Conservation (phyloP, 2,888 invertebrate genomes). For the Polydrusus tereticollis region DNA sequence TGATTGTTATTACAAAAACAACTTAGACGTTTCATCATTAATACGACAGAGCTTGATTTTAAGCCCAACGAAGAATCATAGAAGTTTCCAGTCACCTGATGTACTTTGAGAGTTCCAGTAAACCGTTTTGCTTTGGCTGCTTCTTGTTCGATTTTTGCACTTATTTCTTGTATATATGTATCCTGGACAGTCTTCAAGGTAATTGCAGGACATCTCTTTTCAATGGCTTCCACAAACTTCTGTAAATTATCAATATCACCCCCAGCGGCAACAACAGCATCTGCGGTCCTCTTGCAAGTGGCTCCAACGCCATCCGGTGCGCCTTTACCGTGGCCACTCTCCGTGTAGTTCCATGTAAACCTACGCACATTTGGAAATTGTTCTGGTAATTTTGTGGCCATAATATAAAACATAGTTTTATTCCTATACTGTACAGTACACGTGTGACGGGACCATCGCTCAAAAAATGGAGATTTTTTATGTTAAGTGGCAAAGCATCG, state of each 20-base stretch:
- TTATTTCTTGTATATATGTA: no score
- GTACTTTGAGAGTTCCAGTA: no score
- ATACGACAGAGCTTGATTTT: no score
- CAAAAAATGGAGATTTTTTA: constrained; percentile 58
- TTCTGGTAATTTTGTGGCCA: constrained; percentile 54
- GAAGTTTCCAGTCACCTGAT: no score
- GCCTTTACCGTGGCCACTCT: constrained; percentile 61
- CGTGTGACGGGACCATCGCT: constrained; percentile 60
- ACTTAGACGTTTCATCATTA: no score
- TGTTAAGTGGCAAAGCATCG: constrained; percentile 47
- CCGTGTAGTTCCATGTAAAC: neutral
- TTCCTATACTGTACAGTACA: constrained; percentile 56
- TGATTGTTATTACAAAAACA: no score
- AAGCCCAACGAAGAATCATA: no score
- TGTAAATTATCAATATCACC: neutral
- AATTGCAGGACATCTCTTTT: neutral
- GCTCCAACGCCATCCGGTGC: constrained; percentile 61
- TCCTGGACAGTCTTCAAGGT: neutral
- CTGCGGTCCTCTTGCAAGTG: constrained; percentile 60
- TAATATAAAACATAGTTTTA: constrained; percentile 15
- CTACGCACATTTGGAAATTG: neutral
- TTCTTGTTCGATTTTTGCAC: no score
- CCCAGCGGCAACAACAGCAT: constrained; percentile 57
- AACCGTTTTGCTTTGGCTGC: no score
- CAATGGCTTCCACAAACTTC: neutral